phyloP scores from a whole-genome alignment of 2,888 invertebrate species.

The Trachelus iudaicus region DNA sequence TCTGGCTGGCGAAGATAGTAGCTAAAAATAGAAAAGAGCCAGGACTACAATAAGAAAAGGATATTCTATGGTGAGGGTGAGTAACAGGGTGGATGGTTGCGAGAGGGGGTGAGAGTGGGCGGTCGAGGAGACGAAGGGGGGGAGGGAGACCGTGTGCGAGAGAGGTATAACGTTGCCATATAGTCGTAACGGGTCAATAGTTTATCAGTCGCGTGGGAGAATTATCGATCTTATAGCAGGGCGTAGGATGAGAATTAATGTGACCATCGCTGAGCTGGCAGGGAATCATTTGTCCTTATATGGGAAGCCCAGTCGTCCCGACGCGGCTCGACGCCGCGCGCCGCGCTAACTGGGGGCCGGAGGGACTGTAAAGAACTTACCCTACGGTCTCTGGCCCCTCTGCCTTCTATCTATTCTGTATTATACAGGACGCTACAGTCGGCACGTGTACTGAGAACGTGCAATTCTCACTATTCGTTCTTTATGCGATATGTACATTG shows the following conservation, averaged over 20 bases:
- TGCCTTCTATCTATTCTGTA: slow-evolving; percentile 1
- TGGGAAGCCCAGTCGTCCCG: background rate
- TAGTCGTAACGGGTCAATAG: slow-evolving; percentile 15
- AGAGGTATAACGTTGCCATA: slow-evolving; percentile 8
- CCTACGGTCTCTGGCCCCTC: slow-evolving; percentile 11
- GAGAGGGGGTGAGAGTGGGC: background rate
- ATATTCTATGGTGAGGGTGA: background rate
- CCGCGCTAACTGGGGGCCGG: slow-evolving; percentile 9
- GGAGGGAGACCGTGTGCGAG: background rate
- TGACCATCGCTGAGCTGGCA: slow-evolving; percentile 20
- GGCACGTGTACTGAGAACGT: background rate
- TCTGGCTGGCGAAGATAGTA: slow-evolving; percentile 1
- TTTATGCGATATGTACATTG: background rate
- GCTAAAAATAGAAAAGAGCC: background rate
- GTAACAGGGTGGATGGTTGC: background rate
- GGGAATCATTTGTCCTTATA: slow-evolving; percentile 21
- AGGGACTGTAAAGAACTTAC: slow-evolving; percentile 24
- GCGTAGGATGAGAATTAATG: slow-evolving; percentile 21
- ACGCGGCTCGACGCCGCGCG: background rate
- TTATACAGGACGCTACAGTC: slow-evolving; percentile 2
- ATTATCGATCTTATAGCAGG: slow-evolving; percentile 17
- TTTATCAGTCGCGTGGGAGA: slow-evolving; percentile 17
- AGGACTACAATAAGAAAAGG: slow-evolving; percentile 1
- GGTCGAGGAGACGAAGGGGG: background rate
- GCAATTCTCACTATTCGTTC: background rate